A percentile compares a stretch with the other conserved stretches of the same genome.
Conservation (phyloP, 2,888 invertebrate species). For the Seladonia tumulorum region DNA sequence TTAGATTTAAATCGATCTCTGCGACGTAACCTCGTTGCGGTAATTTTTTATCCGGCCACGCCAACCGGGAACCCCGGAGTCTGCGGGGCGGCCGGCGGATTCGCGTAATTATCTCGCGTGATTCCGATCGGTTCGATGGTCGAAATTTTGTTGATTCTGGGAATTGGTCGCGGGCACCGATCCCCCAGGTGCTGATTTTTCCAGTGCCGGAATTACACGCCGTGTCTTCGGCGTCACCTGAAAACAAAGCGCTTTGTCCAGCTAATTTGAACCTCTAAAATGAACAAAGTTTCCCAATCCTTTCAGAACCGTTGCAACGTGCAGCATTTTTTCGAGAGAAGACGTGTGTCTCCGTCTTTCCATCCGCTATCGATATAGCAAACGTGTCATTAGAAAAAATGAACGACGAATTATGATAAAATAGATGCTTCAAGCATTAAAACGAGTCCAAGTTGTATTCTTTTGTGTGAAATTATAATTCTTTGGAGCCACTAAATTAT, state of each 20-base stretch:
- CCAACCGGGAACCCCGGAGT: constrained; percentile 17
- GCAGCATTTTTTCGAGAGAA: no score
- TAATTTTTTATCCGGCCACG: constrained; percentile 60
- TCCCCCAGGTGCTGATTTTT: constrained; percentile 22
- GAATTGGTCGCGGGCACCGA: background rate
- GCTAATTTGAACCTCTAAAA: background rate
- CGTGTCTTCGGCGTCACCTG: background rate
- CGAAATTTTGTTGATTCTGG: constrained; percentile 27
- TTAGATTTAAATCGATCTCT: constrained; percentile 71
- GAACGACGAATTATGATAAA: background rate
- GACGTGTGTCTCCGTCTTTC: no score
- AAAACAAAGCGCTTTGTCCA: background rate
- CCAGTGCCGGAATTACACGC: constrained; percentile 6
- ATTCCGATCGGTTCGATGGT: constrained; percentile 35
- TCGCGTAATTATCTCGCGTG: constrained; percentile 53
- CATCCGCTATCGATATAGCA: background rate
- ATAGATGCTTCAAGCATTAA: background rate
- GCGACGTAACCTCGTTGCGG: constrained; percentile 68
- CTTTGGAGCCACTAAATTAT: background rate
- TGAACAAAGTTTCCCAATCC: background rate
- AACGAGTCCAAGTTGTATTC: background rate
- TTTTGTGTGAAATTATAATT: background rate
- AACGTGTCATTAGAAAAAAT: background rate
- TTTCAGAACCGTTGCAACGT: background rate
- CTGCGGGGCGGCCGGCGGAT: constrained; percentile 11